Evolutionary conservation across 1,140 invertebrate genomes (phyloP).

Genomic region (Temnothorax nylanderi): DNA sequence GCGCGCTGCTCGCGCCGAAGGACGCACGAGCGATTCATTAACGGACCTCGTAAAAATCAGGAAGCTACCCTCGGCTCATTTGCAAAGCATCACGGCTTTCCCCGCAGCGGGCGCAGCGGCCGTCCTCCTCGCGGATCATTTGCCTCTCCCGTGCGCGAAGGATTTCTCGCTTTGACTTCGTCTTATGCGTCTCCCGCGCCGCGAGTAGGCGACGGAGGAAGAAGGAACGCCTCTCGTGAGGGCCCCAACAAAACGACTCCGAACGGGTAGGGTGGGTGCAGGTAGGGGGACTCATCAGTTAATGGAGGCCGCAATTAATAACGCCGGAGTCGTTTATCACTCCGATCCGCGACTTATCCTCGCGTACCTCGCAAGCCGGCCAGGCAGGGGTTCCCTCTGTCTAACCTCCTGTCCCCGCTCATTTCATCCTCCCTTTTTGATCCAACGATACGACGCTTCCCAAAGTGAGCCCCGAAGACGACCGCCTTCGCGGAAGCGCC

Average conservation of each 20-base stretch:
- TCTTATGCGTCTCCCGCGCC: constrained; percentile 44
- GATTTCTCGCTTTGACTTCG: constrained; percentile 59
- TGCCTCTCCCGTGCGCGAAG: constrained; percentile 62
- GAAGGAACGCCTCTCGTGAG: constrained; percentile 30
- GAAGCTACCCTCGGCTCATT: constrained; percentile 71
- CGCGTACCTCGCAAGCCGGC: constrained; percentile 63
- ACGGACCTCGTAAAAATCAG: constrained; percentile 67
- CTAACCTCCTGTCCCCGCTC: constrained; percentile 62
- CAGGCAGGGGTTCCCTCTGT: constrained; percentile 56
- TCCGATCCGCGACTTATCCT: constrained; percentile 78
- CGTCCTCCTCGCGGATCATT: constrained; percentile 64
- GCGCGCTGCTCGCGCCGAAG: constrained; percentile 41
- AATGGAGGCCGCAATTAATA: constrained; percentile 81
- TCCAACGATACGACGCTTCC: constrained; percentile 55
- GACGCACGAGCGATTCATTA: constrained; percentile 70
- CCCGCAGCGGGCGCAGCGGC: constrained; percentile 16
- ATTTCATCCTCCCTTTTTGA: constrained; percentile 60
- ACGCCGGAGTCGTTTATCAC: constrained; percentile 80
- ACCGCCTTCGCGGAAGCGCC: background rate
- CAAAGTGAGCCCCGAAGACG: constrained; percentile 34
- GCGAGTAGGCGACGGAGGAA: background rate
- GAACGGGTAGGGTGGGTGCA: constrained; percentile 43
- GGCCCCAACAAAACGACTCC: constrained; percentile 17
- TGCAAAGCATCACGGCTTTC: constrained; percentile 65
- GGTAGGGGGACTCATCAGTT: constrained; percentile 77